Conservation (phyloP, 2,888 invertebrate species). For the Tipula confusa region DNA sequence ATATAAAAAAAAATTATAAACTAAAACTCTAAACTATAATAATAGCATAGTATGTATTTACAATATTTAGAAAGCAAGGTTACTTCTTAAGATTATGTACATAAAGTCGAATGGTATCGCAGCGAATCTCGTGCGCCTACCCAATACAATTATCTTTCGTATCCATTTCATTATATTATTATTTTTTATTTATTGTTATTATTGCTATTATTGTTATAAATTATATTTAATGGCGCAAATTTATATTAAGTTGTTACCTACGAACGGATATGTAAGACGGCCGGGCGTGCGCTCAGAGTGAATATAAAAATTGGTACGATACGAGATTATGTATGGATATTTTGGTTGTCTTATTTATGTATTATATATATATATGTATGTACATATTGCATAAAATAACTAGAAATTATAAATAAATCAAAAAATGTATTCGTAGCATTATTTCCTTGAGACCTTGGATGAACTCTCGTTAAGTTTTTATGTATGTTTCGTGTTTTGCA, state of each 20-base stretch:
- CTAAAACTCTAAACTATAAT: slow-evolving; percentile 12
- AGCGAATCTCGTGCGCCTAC: slow-evolving; percentile 9
- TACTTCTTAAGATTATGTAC: not conserved
- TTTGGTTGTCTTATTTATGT: not conserved
- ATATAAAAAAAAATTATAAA: not conserved
- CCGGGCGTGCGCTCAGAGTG: not conserved
- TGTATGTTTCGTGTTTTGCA: not conserved
- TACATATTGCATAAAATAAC: not conserved
- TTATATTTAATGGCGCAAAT: slow-evolving; percentile 3
- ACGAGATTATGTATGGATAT: not conserved
- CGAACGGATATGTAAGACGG: not conserved
- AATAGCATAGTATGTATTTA: not conserved
- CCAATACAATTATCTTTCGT: slow-evolving; percentile 6
- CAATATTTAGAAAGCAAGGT: slow-evolving; percentile 9
- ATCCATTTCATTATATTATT: not conserved
- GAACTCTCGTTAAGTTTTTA: not conserved
- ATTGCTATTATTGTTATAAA: not conserved
- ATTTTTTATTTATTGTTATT: not conserved
- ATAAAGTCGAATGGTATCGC: not conserved
- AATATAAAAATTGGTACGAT: not conserved
- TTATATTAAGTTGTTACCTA: slow-evolving; percentile 12
- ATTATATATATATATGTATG: not conserved
- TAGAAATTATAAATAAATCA: not conserved
- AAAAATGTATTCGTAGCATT: not conserved
- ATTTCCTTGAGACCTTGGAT: not conserved